These are phyloP conservation scores for Zygaena filipendulae DNA, from an alignment of 2,888 invertebrate genomes.

Conservation along the genomic window DNA sequence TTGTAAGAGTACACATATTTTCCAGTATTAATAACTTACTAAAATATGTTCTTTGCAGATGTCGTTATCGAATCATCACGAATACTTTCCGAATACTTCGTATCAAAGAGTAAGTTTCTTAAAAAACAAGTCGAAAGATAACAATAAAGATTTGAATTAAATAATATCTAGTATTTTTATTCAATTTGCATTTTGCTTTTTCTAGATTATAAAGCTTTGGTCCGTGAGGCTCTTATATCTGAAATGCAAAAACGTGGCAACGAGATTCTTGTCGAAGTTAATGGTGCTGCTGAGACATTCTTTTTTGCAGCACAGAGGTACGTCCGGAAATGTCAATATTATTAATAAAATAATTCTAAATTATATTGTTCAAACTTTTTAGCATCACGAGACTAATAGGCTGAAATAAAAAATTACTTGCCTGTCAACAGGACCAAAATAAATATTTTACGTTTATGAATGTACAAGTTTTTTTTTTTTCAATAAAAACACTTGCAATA, in stretches of 20 bases:
- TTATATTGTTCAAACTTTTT: no score
- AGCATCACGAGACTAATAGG: no score
- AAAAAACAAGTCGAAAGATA: neutral
- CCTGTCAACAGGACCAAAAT: no score
- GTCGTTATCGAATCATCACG: constrained; percentile 44
- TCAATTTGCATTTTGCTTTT: neutral
- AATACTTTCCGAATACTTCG: constrained; percentile 39
- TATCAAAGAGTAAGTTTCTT: constrained; percentile 37
- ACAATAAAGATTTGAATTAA: no score
- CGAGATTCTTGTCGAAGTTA: constrained; percentile 36
- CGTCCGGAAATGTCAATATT: neutral
- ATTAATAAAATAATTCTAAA: no score
- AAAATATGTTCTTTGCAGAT: constrained; percentile 35
- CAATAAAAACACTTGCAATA: no score
- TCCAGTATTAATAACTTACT: no score
- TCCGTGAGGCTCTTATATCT: constrained; percentile 35
- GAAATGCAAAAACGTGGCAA: constrained; percentile 52
- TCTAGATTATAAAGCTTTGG: constrained; percentile 41
- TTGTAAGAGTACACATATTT: no score
- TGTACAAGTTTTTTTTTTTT: neutral
- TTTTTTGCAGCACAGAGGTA: constrained; percentile 58
- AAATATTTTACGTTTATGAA: constrained; percentile 8
- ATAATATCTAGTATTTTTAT: no score
- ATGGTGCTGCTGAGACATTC: constrained; percentile 34
- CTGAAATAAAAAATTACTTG: no score